phyloP scores from a whole-genome alignment of 1,140 invertebrate species.

The Drosophila azteca region DNA sequence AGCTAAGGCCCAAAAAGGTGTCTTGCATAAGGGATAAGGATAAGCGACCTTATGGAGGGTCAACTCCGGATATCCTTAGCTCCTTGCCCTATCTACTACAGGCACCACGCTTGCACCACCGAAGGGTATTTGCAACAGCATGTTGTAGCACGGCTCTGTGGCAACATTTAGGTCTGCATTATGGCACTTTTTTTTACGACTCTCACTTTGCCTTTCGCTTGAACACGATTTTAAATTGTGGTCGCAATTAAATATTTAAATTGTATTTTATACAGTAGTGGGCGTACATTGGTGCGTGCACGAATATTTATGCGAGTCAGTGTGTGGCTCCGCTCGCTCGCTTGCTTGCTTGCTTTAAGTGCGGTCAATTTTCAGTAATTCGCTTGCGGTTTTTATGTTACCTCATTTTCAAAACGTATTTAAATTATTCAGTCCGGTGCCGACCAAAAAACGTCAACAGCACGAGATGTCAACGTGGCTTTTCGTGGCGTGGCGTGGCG shows the following conservation, averaged over 20 bases:
- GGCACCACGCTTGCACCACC: neutral
- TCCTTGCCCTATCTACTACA: neutral
- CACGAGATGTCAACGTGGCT: neutral
- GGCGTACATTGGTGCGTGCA: neutral
- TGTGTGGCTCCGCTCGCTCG: slow-evolving; percentile 25
- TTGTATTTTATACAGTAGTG: slow-evolving; percentile 50
- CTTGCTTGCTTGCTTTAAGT: slow-evolving; percentile 61
- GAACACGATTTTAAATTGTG: slow-evolving; percentile 58
- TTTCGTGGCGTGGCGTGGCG: neutral
- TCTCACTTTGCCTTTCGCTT: slow-evolving; percentile 50
- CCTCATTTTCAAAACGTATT: slow-evolving; percentile 49
- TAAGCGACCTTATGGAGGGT: no score
- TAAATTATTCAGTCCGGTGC: slow-evolving; percentile 70
- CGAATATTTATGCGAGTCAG: neutral
- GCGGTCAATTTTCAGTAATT: slow-evolving; percentile 76
- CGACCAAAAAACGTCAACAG: slow-evolving; percentile 18
- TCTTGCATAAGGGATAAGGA: no score
- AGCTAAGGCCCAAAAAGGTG: no score
- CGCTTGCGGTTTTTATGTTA: slow-evolving; percentile 67
- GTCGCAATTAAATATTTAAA: slow-evolving; percentile 75
- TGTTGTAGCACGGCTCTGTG: slow-evolving; percentile 20
- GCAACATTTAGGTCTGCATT: slow-evolving; percentile 37
- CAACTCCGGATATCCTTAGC: neutral
- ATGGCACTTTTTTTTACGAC: slow-evolving; percentile 45
- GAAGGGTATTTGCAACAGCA: slow-evolving; percentile 10